These are phyloP conservation scores for Rhaphigaster nebulosa DNA, from an alignment of 2,888 invertebrate species.

Conservation along the genomic window DNA sequence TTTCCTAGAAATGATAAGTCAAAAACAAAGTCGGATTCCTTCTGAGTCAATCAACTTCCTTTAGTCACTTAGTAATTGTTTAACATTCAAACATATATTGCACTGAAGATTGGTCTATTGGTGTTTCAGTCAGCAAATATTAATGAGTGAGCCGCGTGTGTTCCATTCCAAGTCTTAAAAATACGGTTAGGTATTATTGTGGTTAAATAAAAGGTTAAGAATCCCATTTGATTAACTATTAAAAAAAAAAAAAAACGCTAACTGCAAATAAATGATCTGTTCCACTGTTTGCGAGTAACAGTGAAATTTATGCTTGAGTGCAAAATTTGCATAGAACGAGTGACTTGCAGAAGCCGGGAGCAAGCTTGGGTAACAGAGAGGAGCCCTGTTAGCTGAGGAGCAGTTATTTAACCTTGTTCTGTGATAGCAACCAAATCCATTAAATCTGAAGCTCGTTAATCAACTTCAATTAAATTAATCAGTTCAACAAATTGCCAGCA, in stretches of 20 bases:
- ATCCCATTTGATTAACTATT: too few species aligned
- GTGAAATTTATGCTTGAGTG: background rate
- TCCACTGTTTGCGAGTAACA: background rate
- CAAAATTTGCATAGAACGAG: background rate
- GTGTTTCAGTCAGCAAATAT: too few species aligned
- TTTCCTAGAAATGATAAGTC: too few species aligned
- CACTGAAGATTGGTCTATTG: too few species aligned
- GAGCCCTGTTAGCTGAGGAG: background rate
- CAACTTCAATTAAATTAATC: background rate
- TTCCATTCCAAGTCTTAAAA: too few species aligned
- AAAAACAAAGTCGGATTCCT: too few species aligned
- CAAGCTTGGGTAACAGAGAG: background rate
- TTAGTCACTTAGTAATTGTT: too few species aligned
- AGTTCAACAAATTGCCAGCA: background rate
- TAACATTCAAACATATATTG: too few species aligned
- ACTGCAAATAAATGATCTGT: background rate
- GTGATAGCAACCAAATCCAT: background rate
- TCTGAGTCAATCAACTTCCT: too few species aligned
- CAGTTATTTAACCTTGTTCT: slow-evolving; percentile 40
- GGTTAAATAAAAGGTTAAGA: too few species aligned
- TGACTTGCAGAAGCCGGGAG: background rate
- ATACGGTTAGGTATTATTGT: too few species aligned
- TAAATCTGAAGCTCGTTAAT: background rate
- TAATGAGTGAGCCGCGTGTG: too few species aligned
- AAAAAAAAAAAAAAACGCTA: background rate